Base-by-base conservation (phyloP, 2,113 vertebrate species). In the Camelus bactrianus region DNA sequence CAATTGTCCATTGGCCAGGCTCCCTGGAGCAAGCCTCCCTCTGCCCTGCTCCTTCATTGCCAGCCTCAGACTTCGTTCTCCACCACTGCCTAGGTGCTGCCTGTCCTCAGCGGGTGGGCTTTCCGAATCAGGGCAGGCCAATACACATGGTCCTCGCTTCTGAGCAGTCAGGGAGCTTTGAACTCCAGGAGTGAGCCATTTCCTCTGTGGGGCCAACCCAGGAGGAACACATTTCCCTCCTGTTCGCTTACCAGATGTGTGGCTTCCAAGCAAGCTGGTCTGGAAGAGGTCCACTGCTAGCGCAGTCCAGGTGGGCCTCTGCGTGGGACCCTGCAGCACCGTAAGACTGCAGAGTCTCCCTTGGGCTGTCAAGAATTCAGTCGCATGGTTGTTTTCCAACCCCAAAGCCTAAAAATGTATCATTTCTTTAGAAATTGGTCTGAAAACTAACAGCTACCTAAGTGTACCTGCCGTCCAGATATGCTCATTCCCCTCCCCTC, bases 201-300 rank as follows among this genome's bases (percentile, higher is more conserved):
- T 93, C 94, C 95, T 96, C 89, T 79, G 94, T 65, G 94, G 75
- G 84, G 88, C 84, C 42, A 72, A 73, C 38, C 42, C 79, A 20
- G 92, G 84, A 77, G 4, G 77, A 94, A 64, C 64, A 77, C 50
- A 73, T 54, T 84, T 95, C 76, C 35, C 76, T 93, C 32, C 81
- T 85, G 65, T 54, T 96, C 96, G 97, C 80, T 94, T 79, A 35
- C 94, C 96, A 96, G 48, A 89, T 94, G 93, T 96, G 96, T 50
- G 81, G 20, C 85, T 94, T 93, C 73, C n/a, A 14, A 85, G 70
- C 94, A 52, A n/a, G 93, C 70, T n/a, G 35, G 93, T 35, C 72
- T 11, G 38, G 88, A 35, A 13, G 35, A 90, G 80, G 38, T n/a
- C 4, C 64, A n/a, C 52, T 0, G 1, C 79, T 67, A 12, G 22